phyloP scores from a whole-genome alignment of 2,888 invertebrate species.

The Unio pictorum region DNA sequence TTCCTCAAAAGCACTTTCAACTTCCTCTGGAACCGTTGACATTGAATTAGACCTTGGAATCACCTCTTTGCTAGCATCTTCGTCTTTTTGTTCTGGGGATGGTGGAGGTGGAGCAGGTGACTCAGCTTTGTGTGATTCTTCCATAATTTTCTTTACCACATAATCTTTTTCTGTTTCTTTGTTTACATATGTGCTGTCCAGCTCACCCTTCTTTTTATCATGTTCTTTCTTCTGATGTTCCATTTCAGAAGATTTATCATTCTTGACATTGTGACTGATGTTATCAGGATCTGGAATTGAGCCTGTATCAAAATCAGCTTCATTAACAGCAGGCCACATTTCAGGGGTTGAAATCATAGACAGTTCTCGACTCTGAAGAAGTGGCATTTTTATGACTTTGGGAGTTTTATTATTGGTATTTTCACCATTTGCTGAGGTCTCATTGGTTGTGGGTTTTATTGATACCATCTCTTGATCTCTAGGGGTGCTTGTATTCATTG shows the following conservation, averaged over 20 bases:
- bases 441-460: too few relatives aligned
- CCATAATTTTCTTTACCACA: constrained; percentile 29
- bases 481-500: constrained; percentile 23
- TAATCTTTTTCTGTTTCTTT: constrained; percentile 14
- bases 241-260: constrained; percentile 16
- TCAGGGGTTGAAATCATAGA: constrained; percentile 49
- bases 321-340: constrained; percentile 57
- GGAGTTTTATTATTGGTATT: too few relatives aligned
- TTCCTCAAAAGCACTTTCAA: constrained; percentile 25
- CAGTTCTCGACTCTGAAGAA: constrained; percentile 20
- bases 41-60: constrained; percentile 34
- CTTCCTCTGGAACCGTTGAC: constrained; percentile 43
- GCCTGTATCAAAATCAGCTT: constrained; percentile 46
- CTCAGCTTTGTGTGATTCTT: constrained; percentile 39
- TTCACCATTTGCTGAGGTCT: too few relatives aligned
- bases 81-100: constrained; percentile 58
- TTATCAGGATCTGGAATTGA: constrained; percentile 32
- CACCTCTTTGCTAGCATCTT: constrained; percentile 12
- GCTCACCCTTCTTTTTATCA: constrained; percentile 22
- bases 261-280: constrained; percentile 12
- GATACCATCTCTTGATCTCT: constrained; percentile 15
- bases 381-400: too few relatives aligned
- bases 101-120: constrained; percentile 65
- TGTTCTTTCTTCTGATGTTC: constrained; percentile 7
- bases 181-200: constrained; percentile 16